Percentiles rank a stretch among this genome's conserved stretches.
phyloP scores from a whole-genome alignment of 2,888 invertebrate genomes.

The Acholoe squamosa region DNA sequence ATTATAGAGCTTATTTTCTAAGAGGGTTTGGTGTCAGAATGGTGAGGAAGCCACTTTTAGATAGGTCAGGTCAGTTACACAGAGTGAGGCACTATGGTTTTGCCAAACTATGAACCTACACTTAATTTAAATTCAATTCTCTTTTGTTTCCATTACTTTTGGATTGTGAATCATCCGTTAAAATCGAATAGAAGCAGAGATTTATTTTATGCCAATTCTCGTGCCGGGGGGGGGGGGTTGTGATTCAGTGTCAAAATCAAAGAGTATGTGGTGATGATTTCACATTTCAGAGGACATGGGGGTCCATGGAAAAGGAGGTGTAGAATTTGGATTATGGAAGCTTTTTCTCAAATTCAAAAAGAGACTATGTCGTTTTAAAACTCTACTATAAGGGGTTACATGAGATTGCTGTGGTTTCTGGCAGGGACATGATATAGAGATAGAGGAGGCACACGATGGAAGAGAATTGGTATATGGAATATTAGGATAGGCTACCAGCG shows the following conservation, averaged over 20 bases:
- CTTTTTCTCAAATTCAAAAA: too few species aligned
- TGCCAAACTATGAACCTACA: too few species aligned
- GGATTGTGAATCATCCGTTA: neutral
- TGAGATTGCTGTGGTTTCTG: neutral
- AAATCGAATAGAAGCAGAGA: neutral
- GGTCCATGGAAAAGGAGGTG: too few species aligned
- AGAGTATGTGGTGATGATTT: neutral
- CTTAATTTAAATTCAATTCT: neutral
- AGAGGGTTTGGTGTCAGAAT: neutral
- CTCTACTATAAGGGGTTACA: neutral
- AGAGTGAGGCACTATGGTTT: constrained; percentile 10
- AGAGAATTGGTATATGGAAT: constrained; percentile 46
- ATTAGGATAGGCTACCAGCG: constrained; percentile 63
- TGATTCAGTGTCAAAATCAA: neutral
- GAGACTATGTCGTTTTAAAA: too few species aligned
- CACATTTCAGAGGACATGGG: too few species aligned
- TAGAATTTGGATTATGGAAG: too few species aligned
- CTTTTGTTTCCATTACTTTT: neutral
- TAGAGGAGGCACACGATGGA: neutral
- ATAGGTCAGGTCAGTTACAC: neutral
- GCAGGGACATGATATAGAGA: neutral
- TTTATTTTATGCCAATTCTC: constrained; percentile 4
- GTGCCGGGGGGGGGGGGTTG: neutral
- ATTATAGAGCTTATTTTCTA: neutral
- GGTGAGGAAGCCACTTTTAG: neutral